These are phyloP conservation scores for Physella acuta DNA, from an alignment of 1,140 invertebrate genomes.

Conservation along the genomic window DNA sequence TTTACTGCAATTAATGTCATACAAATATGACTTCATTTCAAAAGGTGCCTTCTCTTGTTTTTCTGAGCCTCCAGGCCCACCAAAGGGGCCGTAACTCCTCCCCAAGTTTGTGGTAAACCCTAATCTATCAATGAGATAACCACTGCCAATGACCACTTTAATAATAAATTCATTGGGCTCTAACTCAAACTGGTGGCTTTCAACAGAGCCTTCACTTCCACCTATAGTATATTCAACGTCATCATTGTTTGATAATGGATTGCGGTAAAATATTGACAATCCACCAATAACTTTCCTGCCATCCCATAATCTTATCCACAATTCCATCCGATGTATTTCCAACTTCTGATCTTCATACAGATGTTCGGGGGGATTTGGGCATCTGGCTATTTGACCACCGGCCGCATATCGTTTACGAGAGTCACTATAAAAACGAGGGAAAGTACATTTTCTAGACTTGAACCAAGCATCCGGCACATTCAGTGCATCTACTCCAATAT, in stretches of 20 bases:
- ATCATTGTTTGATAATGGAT: background rate
- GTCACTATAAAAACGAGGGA: background rate
- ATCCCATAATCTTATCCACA: conserved; percentile 19
- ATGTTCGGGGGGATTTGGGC: background rate
- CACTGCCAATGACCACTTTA: conserved; percentile 16
- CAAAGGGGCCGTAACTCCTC: conserved; percentile 6
- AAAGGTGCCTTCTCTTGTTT: background rate
- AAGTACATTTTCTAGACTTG: background rate
- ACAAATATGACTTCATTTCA: background rate
- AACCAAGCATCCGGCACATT: conserved; percentile 14
- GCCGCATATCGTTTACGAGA: conserved; percentile 7
- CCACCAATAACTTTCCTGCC: conserved; percentile 8
- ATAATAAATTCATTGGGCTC: conserved; percentile 14
- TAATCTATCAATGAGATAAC: conserved; percentile 13
- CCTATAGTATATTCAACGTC: background rate
- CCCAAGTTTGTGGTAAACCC: conserved; percentile 17
- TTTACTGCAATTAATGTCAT: conserved; percentile 16
- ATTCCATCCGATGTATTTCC: background rate
- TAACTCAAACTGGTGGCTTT: background rate
- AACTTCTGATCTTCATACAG: background rate
- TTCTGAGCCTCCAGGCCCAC: conserved; percentile 1
- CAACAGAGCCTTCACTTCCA: background rate
- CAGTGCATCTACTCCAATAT: background rate
- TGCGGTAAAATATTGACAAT: background rate
- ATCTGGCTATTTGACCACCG: background rate